Evolutionary conservation across 2,888 invertebrate genomes (phyloP), one percentile per base, ranked within the genome.

Genomic region (Apomyelois bistriatella): DNA sequence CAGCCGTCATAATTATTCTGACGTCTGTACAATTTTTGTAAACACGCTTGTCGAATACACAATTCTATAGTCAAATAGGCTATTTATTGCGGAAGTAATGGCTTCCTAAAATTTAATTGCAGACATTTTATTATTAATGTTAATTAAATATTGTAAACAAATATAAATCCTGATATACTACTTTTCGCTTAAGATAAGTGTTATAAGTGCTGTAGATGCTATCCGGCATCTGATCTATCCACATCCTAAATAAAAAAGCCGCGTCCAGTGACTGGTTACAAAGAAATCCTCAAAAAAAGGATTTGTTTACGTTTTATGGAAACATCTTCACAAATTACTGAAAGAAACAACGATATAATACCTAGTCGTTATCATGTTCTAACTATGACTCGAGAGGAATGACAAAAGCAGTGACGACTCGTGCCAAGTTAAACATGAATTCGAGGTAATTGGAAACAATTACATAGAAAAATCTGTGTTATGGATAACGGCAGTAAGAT

Each of bases 41-140:
- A 91, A 91, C 90, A 90, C 90, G 90, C 90, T 90, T 89, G 89
- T 88, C 84, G 85, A 89, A 89, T 87, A 85, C 80, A 84, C 81
- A 84, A 84, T 82, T 84, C 76, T 85, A 83, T 83, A 83, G 79
- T 79, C 80, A 79, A 83, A 80, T 83, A 75, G 74, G 85, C 87
- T 89, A 90, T 90, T 88, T 90, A 89, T 85, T 88, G 85, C 88
- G 88, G 90, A 89, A 90, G 90, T 90, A 91, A 91, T 91, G 90
- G 90, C 90, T 91, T 90, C 90, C 90, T 86, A 87, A 88, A 84
- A 75, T 85, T 83, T 89, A 88, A 88, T 88, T 89, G 86, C 78
- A 79, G 75, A 74, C 75, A 77, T 81, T 76, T 81, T 74, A 81
- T 74, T 72, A 70, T 67, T 72, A 74, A 61, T 66, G 63, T 58